Percentiles rank a stretch among this genome's conserved stretches.
Conservation (phyloP, 2,888 invertebrate genomes). For the Pardosa pseudoannulata region DNA sequence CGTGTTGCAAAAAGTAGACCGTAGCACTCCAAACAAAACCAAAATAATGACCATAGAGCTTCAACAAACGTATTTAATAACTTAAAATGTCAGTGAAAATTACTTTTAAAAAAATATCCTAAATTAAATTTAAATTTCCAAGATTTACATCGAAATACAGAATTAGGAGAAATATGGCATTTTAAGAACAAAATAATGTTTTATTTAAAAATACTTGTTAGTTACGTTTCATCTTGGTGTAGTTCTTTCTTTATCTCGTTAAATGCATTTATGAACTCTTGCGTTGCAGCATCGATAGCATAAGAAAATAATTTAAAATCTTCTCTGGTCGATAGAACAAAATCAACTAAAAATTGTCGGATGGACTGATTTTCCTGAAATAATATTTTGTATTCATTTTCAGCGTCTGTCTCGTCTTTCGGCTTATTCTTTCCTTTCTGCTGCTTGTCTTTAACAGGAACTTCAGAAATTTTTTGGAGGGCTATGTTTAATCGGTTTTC, state of each 20-base stretch:
- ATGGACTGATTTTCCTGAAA: constrained; percentile 26
- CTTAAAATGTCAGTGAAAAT: too few relatives aligned
- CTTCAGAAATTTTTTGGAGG: neutral
- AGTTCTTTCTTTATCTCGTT: neutral
- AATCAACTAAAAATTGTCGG: constrained; percentile 25
- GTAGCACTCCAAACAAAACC: too few relatives aligned
- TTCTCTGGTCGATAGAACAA: constrained; percentile 9
- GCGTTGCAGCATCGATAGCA: neutral
- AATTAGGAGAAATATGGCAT: too few relatives aligned
- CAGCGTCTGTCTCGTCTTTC: neutral
- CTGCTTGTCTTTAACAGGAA: neutral
- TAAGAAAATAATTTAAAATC: constrained; percentile 30
- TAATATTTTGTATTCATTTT: neutral
- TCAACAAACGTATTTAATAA: too few relatives aligned
- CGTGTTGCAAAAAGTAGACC: too few relatives aligned
- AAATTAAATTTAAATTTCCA: too few relatives aligned
- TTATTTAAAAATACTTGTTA: too few relatives aligned
- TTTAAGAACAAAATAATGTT: too few relatives aligned
- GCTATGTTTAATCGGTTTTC: constrained; percentile 17
- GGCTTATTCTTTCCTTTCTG: neutral
- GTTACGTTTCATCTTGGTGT: too few relatives aligned
- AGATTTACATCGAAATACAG: too few relatives aligned
- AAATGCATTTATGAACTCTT: neutral
- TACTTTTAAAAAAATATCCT: too few relatives aligned
- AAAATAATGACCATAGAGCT: too few relatives aligned